These are phyloP conservation scores for Drosophila setifemur DNA, from an alignment of 1,140 invertebrate genomes.

Conservation along the genomic window DNA sequence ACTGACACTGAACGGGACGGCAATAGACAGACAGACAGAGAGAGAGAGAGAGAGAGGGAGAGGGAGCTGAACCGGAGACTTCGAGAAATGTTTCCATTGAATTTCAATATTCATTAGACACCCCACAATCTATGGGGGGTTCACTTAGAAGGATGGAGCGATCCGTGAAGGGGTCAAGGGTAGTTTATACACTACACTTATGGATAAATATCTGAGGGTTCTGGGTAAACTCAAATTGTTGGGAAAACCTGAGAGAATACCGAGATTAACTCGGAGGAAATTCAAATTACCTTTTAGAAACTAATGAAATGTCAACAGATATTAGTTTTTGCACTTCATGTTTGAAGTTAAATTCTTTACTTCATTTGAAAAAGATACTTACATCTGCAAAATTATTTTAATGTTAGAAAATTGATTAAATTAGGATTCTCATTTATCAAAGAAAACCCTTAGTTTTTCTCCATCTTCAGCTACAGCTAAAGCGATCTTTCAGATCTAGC, in stretches of 20 bases:
- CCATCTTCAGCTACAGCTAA: neutral
- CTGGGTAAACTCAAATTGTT: neutral
- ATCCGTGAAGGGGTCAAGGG: conserved; percentile 12
- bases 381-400: too few relatives aligned
- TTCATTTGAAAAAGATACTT: too few relatives aligned
- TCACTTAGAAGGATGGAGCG: conserved; percentile 4
- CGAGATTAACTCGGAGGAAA: too few relatives aligned
- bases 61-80: conserved; percentile 23
- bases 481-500: neutral
- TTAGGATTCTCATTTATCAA: too few relatives aligned
- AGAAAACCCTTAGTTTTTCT: neutral
- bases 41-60: neutral
- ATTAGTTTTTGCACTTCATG: too few relatives aligned
- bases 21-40: too few relatives aligned
- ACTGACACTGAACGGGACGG: conserved; percentile 30
- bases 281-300: too few relatives aligned
- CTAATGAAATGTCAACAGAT: too few relatives aligned
- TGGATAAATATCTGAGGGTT: conserved; percentile 3
- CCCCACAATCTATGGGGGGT: conserved; percentile 15
- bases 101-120: conserved; percentile 66
- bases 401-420: too few relatives aligned
- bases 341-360: too few relatives aligned
- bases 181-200: neutral
- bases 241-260: neutral
- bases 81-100: conserved; percentile 74